These are phyloP conservation scores for Chalcosyrphus nemorum DNA, from an alignment of 2,888 invertebrate genomes.

Conservation along the genomic window DNA sequence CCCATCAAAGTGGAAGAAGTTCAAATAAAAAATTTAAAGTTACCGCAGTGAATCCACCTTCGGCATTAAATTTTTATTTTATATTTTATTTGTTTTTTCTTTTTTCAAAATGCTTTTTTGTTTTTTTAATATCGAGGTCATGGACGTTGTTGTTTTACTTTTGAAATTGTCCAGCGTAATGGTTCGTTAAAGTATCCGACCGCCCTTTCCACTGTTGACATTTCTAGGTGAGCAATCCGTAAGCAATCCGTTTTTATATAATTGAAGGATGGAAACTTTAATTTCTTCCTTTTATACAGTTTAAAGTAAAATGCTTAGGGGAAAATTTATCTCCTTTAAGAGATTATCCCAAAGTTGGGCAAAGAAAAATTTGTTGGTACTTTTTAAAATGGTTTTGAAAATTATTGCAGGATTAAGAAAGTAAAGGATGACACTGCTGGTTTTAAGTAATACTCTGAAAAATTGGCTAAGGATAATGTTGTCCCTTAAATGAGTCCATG, in stretches of 20 bases:
- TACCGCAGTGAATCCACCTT: not conserved
- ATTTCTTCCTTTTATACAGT: not conserved
- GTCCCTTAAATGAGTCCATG: too few relatives aligned
- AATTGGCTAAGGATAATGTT: too few relatives aligned
- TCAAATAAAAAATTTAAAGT: not conserved
- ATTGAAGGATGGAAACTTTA: not conserved
- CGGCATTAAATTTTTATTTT: not conserved
- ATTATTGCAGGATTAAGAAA: not conserved
- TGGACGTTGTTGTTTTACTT: not conserved
- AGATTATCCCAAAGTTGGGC: too few relatives aligned
- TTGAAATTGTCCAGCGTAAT: not conserved
- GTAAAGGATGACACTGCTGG: not conserved
- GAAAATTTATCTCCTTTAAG: not conserved
- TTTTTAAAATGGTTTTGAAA: not conserved
- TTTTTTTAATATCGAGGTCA: not conserved
- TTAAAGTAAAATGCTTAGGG: not conserved
- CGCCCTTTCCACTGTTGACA: not conserved
- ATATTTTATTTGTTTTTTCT: not conserved
- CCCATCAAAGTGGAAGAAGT: not conserved
- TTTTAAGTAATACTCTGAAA: too few relatives aligned
- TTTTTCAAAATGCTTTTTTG: too few relatives aligned
- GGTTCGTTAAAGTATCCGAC: not conserved
- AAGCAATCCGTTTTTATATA: not conserved
- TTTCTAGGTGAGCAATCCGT: not conserved
- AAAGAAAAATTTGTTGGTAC: too few relatives aligned